These are phyloP conservation scores for Lepisosteus oculatus DNA, from an alignment of 2,113 vertebrate species.

Conservation along the genomic window DNA sequence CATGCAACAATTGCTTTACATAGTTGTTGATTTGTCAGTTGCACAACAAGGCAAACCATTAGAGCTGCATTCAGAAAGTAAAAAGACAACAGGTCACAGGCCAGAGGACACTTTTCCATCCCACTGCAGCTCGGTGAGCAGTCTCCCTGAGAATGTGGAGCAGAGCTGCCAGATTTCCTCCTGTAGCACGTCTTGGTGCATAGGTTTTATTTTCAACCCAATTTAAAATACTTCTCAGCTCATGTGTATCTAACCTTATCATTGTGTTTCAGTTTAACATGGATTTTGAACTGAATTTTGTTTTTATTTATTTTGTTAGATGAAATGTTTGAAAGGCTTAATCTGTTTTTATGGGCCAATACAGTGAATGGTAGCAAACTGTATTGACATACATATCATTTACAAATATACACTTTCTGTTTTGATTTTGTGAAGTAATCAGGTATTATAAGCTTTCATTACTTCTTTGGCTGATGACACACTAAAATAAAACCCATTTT, in stretches of 20 bases:
- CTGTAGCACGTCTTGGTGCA: conserved; percentile 9
- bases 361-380: no score
- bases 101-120: conserved; percentile 9
- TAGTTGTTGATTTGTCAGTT: background rate
- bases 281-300: no score
- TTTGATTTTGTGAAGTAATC: no score
- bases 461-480: no score
- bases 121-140: conserved; percentile 9
- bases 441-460: no score
- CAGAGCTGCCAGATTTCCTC: conserved; percentile 1
- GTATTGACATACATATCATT: no score
- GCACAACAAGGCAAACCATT: conserved; percentile 11
- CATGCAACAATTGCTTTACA: conserved; percentile 1
- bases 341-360: no score
- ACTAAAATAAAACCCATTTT: no score
- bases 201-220: conserved; percentile 33
- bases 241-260: conserved; percentile 31
- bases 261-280: conserved; percentile 2
- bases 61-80: background rate
- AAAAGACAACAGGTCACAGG: background rate
- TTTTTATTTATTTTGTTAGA: no score
- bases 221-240: conserved; percentile 20
- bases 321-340: no score
- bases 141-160: background rate
- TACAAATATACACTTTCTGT: no score